Evolutionary conservation across 2,113 vertebrate genomes (phyloP).

Genomic region (Leptobrachium leishanense): DNA sequence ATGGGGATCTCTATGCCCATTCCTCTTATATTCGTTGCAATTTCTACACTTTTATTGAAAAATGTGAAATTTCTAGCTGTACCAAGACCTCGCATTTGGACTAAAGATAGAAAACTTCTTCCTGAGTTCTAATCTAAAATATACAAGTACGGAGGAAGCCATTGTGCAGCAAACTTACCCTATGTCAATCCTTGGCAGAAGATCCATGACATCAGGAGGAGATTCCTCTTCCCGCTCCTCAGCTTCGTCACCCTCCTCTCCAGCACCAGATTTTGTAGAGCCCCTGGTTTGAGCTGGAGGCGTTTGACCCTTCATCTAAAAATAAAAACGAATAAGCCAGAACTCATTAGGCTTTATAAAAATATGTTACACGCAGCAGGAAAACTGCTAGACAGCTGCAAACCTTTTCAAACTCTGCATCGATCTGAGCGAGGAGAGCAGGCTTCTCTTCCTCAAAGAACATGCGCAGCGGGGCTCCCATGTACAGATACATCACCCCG

Average conservation of each 20-base stretch:
- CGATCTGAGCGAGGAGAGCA: slow-evolving; percentile 91
- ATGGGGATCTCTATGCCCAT: no score
- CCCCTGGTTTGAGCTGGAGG: slow-evolving; percentile 79
- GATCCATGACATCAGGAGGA: slow-evolving; percentile 84
- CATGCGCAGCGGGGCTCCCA: slow-evolving; percentile 91
- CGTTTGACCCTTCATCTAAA: slow-evolving; percentile 89
- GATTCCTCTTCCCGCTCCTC: slow-evolving; percentile 77
- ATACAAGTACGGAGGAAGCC: no score
- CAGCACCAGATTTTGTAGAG: slow-evolving; percentile 64
- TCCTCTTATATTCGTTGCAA: no score
- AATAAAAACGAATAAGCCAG: not conserved
- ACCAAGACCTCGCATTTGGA: no score
- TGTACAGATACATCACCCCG: slow-evolving; percentile 93
- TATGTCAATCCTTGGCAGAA: slow-evolving; percentile 89
- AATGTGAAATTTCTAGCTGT: no score
- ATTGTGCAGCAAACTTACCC: slow-evolving; percentile 63
- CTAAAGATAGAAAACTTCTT: no score
- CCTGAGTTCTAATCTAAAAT: no score
- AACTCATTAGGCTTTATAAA: not conserved
- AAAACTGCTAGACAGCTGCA: not conserved
- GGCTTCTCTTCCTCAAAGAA: slow-evolving; percentile 98
- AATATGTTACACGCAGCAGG: not conserved
- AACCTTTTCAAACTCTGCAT: slow-evolving; percentile 97
- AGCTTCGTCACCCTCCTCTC: slow-evolving; percentile 76
- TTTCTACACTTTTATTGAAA: no score